Evolutionary conservation across 2,888 invertebrate genomes (phyloP), one percentile per base, ranked within the genome.

Genomic region (Muschampia plurimacula): DNA sequence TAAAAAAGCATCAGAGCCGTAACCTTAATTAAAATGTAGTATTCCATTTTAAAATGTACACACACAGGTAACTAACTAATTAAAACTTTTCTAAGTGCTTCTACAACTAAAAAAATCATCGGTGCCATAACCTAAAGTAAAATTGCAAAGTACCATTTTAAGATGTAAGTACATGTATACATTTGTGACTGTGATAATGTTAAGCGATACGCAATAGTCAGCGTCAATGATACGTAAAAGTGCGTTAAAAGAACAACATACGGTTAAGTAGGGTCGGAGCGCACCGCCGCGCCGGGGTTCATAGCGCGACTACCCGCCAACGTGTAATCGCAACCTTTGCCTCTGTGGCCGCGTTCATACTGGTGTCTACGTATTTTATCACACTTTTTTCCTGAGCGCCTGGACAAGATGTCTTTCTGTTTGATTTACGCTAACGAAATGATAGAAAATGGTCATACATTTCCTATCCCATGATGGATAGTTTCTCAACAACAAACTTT

Each of bases 311-410:
- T 88, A 86, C 32, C 82, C 80, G 85, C 83, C 80, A 82, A 80
- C 82, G 80, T 82, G 78, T 80, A 81, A 86, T 87, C 84, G 86
- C 85, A 89, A 83, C 85, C 83, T 83, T 82, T 80, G 81, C 81
- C 74, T 22, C 28, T 77, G 84, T 39, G 78, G 84, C 81, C 84
- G 78, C 81, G 83, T 82, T 76, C 82, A 81, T 78, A 64, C n/a
- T 63, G 52, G 9, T 2, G n/a, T 8, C 13, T 10, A 28, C 22
- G 13, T 6, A 22, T 2, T 15, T n/a, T 8, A 22, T 9, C 15
- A 10, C 22, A 57, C 13, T 49, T 39, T 39, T 39, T 7, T 39
- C 6, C 4, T 39, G 39, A 39, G 39, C 22, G 22, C 39, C 39
- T 39, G 7, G 39, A 39, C 39, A 39, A 39, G 39, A 22, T 22